A percentile compares a stretch with the other conserved stretches of the same genome.
phyloP scores from a whole-genome alignment of 2,888 invertebrate species.

The Atrina japonica region DNA sequence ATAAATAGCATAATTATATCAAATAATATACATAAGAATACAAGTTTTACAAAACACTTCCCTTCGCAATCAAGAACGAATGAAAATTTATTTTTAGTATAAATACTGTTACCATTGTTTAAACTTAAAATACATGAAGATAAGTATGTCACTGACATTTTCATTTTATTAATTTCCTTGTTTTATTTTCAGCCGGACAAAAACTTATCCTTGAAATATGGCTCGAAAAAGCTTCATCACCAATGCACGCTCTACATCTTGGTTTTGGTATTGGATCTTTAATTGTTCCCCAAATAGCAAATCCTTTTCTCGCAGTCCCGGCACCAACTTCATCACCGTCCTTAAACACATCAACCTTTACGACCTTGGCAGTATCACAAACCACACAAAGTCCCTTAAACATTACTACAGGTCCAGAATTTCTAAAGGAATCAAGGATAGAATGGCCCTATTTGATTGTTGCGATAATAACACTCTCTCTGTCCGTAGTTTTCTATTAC shows the following conservation, averaged over 20 bases:
- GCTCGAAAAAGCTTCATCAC: conserved; percentile 64
- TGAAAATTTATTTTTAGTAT: too few relatives aligned
- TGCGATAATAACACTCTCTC: conserved; percentile 40
- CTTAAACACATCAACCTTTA: neutral
- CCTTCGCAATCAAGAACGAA: too few relatives aligned
- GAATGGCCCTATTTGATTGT: conserved; percentile 59
- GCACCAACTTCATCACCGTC: conserved; percentile 12
- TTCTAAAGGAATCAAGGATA: conserved; percentile 55
- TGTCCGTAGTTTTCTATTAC: conserved; percentile 52
- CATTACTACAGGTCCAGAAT: conserved; percentile 23
- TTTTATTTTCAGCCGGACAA: conserved; percentile 61
- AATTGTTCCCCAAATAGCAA: conserved; percentile 63
- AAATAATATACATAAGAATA: too few relatives aligned
- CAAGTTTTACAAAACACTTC: too few relatives aligned
- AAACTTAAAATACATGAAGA: too few relatives aligned
- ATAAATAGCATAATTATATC: too few relatives aligned
- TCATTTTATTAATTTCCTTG: too few relatives aligned
- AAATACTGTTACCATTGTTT: too few relatives aligned
- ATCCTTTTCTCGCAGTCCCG: conserved; percentile 60
- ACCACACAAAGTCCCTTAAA: too few relatives aligned
- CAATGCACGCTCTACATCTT: conserved; percentile 65
- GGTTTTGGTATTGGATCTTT: conserved; percentile 72
- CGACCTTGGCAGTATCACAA: too few relatives aligned
- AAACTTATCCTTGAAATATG: conserved; percentile 63
- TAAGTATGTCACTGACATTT: too few relatives aligned